phyloP scores from a whole-genome alignment of 2,113 vertebrate genomes.

The Phasianus colchicus region DNA sequence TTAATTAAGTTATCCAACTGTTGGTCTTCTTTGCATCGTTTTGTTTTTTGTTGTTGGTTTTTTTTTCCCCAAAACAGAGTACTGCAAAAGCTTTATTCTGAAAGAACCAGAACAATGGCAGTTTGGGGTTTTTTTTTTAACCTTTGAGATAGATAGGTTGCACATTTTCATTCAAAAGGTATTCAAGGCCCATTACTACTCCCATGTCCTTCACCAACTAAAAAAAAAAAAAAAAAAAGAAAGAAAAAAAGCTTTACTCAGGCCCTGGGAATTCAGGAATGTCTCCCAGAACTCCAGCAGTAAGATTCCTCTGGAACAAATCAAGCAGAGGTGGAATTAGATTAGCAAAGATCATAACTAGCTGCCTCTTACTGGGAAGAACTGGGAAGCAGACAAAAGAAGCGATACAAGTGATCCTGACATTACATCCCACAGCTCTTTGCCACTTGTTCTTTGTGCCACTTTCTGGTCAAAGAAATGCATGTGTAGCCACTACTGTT shows the following conservation, averaged over 20 bases:
- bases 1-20: background rate
- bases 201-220: background rate
- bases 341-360: background rate
- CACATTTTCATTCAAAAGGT: background rate
- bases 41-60: background rate
- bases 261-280: background rate
- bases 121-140: background rate
- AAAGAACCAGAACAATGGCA: background rate
- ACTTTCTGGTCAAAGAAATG: background rate
- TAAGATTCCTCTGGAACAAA: background rate
- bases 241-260: background rate
- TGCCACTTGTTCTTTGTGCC: accelerated
- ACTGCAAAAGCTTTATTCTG: background rate
- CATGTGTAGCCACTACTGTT: background rate
- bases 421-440: background rate
- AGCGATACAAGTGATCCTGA: accelerated
- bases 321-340: background rate
- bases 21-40: background rate
- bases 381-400: background rate
- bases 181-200: background rate
- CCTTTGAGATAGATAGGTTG: background rate
- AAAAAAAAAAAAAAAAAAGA: background rate
- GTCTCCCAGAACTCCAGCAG: background rate
- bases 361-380: accelerated
- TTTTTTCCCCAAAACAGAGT: background rate